Evolutionary conservation across 2,113 vertebrate species (phyloP).

Genomic region (Chiloscyllium plagiosum): DNA sequence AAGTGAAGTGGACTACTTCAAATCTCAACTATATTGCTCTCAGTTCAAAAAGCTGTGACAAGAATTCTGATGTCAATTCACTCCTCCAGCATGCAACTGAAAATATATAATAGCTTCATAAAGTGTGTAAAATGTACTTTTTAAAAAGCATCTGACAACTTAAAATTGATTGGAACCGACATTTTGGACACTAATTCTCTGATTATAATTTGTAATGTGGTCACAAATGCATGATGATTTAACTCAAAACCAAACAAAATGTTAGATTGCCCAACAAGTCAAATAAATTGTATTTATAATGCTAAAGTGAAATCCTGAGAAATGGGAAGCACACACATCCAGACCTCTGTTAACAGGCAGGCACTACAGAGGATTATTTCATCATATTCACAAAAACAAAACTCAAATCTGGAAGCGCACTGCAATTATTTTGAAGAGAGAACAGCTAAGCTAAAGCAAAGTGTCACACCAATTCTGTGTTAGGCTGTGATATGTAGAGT

Average conservation of each 20-base stretch:
- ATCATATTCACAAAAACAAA: neutral
- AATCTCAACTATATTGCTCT: neutral
- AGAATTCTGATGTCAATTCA: neutral
- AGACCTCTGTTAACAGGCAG: neutral
- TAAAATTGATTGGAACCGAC: neutral
- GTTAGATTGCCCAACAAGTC: neutral
- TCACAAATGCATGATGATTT: neutral
- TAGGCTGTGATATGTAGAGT: neutral
- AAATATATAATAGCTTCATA: neutral
- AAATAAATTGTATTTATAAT: too few species aligned
- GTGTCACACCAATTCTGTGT: neutral
- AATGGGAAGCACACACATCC: neutral
- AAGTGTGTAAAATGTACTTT: neutral
- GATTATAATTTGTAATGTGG: neutral
- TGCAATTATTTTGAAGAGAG: neutral
- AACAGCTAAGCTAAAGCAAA: neutral
- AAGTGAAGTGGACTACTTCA: neutral
- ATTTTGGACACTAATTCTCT: neutral
- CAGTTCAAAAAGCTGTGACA: neutral
- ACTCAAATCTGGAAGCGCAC: neutral
- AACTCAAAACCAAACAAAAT: neutral
- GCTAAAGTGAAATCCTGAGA: too few species aligned
- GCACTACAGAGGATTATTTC: neutral
- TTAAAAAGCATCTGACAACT: neutral
- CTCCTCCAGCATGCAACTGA: neutral